phyloP scores from a whole-genome alignment of 2,888 invertebrate genomes.

The Tinea trinotella region DNA sequence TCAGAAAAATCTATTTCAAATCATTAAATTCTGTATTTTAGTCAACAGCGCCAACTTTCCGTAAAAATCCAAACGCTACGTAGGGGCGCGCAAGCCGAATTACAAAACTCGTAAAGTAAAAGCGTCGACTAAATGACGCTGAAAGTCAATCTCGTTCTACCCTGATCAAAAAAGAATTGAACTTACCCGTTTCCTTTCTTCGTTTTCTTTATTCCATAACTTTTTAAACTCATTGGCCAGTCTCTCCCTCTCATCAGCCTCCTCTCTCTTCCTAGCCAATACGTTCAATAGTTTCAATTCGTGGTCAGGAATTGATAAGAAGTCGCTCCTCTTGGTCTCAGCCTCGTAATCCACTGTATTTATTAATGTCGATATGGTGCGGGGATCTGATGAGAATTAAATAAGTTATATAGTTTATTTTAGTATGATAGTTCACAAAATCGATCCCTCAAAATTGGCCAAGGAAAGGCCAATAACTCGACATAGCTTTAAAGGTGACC shows the following conservation, averaged over 20 bases:
- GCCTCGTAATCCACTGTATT: constrained; percentile 35
- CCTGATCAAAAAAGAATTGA: too few relatives aligned
- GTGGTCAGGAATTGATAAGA: constrained; percentile 53
- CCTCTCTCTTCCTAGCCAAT: constrained; percentile 59
- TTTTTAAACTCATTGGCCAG: constrained; percentile 61
- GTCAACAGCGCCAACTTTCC: too few relatives aligned
- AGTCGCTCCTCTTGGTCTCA: constrained; percentile 24
- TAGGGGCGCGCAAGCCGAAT: too few relatives aligned
- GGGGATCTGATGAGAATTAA: neutral
- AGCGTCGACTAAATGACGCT: too few relatives aligned
- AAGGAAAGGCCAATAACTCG: too few relatives aligned
- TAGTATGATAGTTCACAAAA: neutral
- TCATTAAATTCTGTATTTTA: too few relatives aligned
- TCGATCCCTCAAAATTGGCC: too few relatives aligned
- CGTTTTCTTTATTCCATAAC: constrained; percentile 63
- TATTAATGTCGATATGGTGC: constrained; percentile 37
- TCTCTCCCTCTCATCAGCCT: constrained; percentile 47
- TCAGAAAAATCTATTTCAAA: too few relatives aligned
- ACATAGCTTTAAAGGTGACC: too few relatives aligned
- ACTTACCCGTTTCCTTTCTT: constrained; percentile 41
- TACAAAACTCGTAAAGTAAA: too few relatives aligned
- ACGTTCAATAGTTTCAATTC: constrained; percentile 63
- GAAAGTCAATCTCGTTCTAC: too few relatives aligned
- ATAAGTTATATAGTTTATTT: neutral
- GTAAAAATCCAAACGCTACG: too few relatives aligned